Evolutionary conservation across 2,888 invertebrate species (phyloP).

Genomic region (Ormyrus nitidulus): DNA sequence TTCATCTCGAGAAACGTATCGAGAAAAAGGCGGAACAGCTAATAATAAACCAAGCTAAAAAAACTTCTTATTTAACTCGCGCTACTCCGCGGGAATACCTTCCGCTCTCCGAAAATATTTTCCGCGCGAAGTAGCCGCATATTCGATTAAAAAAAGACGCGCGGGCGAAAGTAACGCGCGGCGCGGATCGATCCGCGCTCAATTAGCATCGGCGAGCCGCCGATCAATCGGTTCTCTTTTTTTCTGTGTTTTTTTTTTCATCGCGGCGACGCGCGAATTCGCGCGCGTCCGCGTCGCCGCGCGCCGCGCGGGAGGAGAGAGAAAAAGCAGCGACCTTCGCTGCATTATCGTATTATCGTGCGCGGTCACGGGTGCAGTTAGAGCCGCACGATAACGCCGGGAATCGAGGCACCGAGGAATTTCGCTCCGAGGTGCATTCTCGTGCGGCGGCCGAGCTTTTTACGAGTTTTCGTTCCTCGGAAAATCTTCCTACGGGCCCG

Average conservation of each 20-base stretch:
- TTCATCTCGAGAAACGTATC: too few relatives aligned
- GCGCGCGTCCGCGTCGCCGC: neutral
- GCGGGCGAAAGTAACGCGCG: too few relatives aligned
- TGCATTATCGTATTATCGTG: conserved; percentile 55
- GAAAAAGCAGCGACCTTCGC: conserved; percentile 46
- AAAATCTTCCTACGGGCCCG: too few relatives aligned
- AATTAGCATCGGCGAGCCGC: neutral
- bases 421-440: conserved; percentile 18
- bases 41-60: too few relatives aligned
- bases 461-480: too few relatives aligned
- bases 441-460: too few relatives aligned
- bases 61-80: too few relatives aligned
- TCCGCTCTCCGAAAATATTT: too few relatives aligned
- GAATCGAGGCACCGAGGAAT: conserved; percentile 10
- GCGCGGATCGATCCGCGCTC: neutral
- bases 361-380: conserved; percentile 50
- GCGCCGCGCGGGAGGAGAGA: neutral
- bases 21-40: too few relatives aligned
- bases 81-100: too few relatives aligned
- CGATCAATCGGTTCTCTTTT: neutral
- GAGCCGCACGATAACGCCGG: conserved; percentile 40
- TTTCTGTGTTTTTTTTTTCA: neutral
- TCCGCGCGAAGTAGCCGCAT: too few relatives aligned
- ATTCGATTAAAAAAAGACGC: too few relatives aligned
- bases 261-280: conserved; percentile 1